Base-by-base conservation (phyloP, 2,113 vertebrate species). In the Cryptotis parvus region DNA sequence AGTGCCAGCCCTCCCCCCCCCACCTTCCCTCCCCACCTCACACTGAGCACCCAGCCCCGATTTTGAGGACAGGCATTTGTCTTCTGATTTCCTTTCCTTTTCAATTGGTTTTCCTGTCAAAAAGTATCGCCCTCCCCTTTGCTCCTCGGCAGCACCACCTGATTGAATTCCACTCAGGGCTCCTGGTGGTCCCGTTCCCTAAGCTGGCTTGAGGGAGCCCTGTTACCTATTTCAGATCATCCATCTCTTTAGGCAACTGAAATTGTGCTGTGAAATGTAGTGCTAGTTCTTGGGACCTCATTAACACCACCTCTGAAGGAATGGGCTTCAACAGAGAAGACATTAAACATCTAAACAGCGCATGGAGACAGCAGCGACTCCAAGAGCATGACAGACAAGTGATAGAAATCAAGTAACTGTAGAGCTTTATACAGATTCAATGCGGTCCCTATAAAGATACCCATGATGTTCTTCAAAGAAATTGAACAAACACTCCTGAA, bases 221-320 rank as follows among this genome's bases (percentile, higher is more conserved):
- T 75, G 79, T 69, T 35, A 37, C 43, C 91, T 73, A 37, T 68
- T 87, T 87, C 74, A 31, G 6, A 20, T 45, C 87, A 90, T 86
- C 37, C 61, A 80, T 94, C 87, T 93, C 90, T 85, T 68, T 65
- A 39, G 79, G 84, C 79, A 69, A 88, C 72, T 77, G 68, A 43
- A 88, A 93, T 61, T 76, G 78, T 66, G 10, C 85, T 86, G 20
- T 6, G 20, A 94, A 88, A 61, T 26, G 33, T 24, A 75, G 77
- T 1, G 0, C 6, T 72, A 15, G 61, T 93, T 81, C 68, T n/a
- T 43, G 68, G 72, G 82, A 83, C 85, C 87, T 94, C 87, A 84
- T 94, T 94, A 96, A 85, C 82, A 80, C 66, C 65, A 77, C 82
- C 76, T 95, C 79, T 6, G 1, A 92, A 82, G 75, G 61, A 91